Base-by-base conservation (phyloP, 2,113 vertebrate species). In the Chamaea fasciata region DNA sequence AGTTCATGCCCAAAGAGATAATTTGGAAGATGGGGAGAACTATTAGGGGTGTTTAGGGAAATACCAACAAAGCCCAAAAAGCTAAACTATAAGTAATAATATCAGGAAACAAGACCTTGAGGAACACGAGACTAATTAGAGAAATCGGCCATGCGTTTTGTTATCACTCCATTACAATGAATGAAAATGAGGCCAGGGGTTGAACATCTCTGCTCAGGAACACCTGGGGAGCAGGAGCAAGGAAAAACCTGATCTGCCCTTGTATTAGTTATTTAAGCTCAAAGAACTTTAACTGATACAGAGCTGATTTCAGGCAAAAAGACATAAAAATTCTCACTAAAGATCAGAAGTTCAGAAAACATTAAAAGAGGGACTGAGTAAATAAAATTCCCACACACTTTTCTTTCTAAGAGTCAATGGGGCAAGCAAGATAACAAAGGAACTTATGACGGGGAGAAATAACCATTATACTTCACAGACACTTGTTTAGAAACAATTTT, bases 91-190 rank as follows among this genome's bases (percentile, higher is more conserved):
- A 62, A 68, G 71, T 95, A 27, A 92, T 76, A 83, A 65, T 37
- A 94, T 49, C 19, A 89, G 65, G 73, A 65, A 93, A 83, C 50
- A 94, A 95, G 95, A 95, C 96, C 83, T 81, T 55, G 28, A 95
- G 97, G 96, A 97, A 84, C 71, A 23, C 0, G n/a, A 69, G 71
- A 90, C 90, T 97, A 97, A 98, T 98, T 97, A 97, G 81, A 95
- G 95, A 97, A 97, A 71, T 22, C 10, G 56, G 46, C 94, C 93
- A 95, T 87, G 97, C 77, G 2, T 96, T 97, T 96, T 93, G 92
- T 97, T 97, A 94, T 97, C 96, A 82, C 86, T 70, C 89, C 94
- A 83, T 89, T 77, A 87, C 80, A 92, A 90, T 79, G 70, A 92
- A 96, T 83, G 77, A 91, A 97, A 97, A 97, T 95, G 68, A 97